Conservation (phyloP, 2,888 invertebrate genomes). For the Phorcus lineatus region DNA sequence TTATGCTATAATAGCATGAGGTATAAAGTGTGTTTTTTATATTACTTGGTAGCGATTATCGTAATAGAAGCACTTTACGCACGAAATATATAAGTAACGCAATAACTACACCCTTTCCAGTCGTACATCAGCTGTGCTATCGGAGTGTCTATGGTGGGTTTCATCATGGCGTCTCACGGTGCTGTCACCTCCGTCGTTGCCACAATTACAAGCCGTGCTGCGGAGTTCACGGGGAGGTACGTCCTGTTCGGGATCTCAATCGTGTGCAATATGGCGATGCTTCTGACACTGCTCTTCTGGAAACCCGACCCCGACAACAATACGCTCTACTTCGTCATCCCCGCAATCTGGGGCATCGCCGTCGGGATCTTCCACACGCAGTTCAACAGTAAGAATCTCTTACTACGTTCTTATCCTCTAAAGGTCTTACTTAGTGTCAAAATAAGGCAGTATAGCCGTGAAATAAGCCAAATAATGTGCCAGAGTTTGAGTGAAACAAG, state of each 20-base stretch:
- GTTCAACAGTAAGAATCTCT: slow-evolving; percentile 24
- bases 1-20: no score
- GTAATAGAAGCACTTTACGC: no score
- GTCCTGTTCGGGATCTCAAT: neutral
- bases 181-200: slow-evolving; percentile 11
- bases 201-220: neutral
- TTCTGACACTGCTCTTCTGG: slow-evolving; percentile 41
- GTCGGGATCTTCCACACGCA: slow-evolving; percentile 23
- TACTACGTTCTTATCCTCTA: neutral
- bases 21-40: no score
- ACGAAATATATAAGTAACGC: no score
- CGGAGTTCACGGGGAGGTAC: slow-evolving; percentile 19
- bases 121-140: slow-evolving; percentile 29
- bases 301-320: neutral
- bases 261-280: slow-evolving; percentile 23
- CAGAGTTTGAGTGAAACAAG: no score
- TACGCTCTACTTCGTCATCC: slow-evolving; percentile 17
- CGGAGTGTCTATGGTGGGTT: slow-evolving; percentile 26
- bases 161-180: slow-evolving; percentile 27
- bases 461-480: no score
- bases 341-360: slow-evolving; percentile 12
- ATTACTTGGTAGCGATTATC: no score
- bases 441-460: no score
- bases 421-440: neutral
- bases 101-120: no score